Base-by-base conservation (phyloP, 92 coral and sea anemone species). In the Siderastrea radians region DNA sequence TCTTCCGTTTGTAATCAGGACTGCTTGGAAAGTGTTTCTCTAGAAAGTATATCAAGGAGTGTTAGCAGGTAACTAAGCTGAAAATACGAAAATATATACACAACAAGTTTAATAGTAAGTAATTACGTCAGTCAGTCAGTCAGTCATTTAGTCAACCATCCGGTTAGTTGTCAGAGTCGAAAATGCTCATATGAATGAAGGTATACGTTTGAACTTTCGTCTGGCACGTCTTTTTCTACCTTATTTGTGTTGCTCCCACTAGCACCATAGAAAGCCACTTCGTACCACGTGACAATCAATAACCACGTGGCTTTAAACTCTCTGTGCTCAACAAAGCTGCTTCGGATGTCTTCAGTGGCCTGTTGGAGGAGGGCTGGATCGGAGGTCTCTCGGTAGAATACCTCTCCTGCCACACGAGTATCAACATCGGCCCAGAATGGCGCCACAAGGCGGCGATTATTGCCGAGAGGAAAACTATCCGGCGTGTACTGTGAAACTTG, bases 401-500 rank as follows among this genome's bases (percentile, higher is more conserved):
- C 93, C 1, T 84, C 49, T 9, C 98, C 98, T 6, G 91, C 93
- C 19, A 69, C 72, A 47, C 82, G 49, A 1, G 86, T 93, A 68
- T 95, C 76, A 17, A 86, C 88, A 81, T 91, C 93, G 15, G 87
- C 87, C 93, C 91, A 91, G 53, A 91, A 91, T 60, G 98, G 94
- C 12, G 98, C 93, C 26, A 94, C 78, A n/a, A 94, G 81, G n/a
- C 92, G 94, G 12, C 94, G 79, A 16, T 66, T 59, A 46, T 86
- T 58, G 1, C 84, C 95, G 44, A 94, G 94, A 3, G 98, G 98
- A 55, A 94, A 94, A 6, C 88, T 46, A 49, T 81, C 90, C 16
- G 98, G 95, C 1, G 90, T 92, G 78, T 11, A 94, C 78, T 94
- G 79, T 1, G 83, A 11, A 14, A 92, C 78, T 72, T 90, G 12